These are phyloP conservation scores for Brachyhypopomus occidentalis DNA, from an alignment of 2,113 vertebrate genomes.

Conservation along the genomic window DNA sequence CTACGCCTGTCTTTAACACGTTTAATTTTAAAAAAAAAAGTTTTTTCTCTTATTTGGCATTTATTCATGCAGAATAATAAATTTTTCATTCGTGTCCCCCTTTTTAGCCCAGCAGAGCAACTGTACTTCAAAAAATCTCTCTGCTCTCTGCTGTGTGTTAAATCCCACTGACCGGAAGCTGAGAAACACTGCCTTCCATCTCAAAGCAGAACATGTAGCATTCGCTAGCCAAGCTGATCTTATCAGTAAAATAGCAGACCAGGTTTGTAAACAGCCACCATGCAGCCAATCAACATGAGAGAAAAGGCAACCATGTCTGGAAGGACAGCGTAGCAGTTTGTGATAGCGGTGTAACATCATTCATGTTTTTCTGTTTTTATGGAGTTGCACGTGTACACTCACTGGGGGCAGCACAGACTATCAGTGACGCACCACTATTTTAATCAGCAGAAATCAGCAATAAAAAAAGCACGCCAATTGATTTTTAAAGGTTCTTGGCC, in stretches of 20 bases:
- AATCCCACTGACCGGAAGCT: constrained; percentile 42
- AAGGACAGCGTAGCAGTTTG: not conserved
- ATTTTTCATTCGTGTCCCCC: no score
- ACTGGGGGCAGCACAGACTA: not conserved
- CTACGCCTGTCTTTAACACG: no score
- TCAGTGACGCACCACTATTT: constrained; percentile 34
- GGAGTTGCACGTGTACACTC: not conserved
- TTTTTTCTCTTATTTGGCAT: no score
- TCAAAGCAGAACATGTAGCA: constrained; percentile 30
- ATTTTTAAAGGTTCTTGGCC: constrained; percentile 11
- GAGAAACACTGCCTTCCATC: constrained; percentile 33
- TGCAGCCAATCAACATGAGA: constrained; percentile 5
- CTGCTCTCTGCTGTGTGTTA: constrained; percentile 11
- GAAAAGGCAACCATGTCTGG: not conserved
- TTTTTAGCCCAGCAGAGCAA: no score
- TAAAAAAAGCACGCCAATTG: constrained; percentile 33
- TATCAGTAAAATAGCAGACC: constrained; percentile 44
- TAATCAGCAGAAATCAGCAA: constrained; percentile 31
- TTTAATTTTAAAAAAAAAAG: no score
- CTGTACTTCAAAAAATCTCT: no score
- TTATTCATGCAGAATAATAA: no score
- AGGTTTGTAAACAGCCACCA: constrained; percentile 15
- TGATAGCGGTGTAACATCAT: not conserved
- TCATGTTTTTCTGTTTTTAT: not conserved
- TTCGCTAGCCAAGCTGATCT: constrained; percentile 46